phyloP scores from a whole-genome alignment of 2,888 invertebrate species.

The Eupelmus urozonus region DNA sequence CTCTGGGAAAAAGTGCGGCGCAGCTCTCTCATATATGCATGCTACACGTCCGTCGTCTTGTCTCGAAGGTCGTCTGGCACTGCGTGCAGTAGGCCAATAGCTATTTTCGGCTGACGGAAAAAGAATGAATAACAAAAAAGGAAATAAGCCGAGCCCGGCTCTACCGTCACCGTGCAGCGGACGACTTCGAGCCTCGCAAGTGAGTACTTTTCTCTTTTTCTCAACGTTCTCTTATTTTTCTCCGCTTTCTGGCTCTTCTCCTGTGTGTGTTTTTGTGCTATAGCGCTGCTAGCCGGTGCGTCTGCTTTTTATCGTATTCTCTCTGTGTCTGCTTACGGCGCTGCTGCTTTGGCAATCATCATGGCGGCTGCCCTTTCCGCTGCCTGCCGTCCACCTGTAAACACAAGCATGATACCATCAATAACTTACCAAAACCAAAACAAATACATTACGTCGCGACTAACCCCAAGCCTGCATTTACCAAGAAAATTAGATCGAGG shows the following conservation, averaged over 20 bases:
- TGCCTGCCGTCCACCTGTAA: constrained; percentile 36
- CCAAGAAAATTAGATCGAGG: neutral
- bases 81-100: constrained; percentile 61
- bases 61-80: constrained; percentile 63
- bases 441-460: neutral
- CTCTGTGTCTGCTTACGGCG: neutral
- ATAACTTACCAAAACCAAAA: neutral
- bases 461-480: neutral
- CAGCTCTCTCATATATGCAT: constrained; percentile 17
- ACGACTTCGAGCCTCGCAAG: constrained; percentile 54
- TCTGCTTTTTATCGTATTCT: constrained; percentile 11
- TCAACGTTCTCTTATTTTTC: neutral
- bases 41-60: constrained; percentile 16
- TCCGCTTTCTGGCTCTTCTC: constrained; percentile 6
- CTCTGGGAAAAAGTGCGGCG: neutral
- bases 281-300: neutral
- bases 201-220: neutral
- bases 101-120: constrained; percentile 37
- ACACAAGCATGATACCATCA: constrained; percentile 26
- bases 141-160: constrained; percentile 27
- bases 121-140: too few species aligned
- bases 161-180: constrained; percentile 61
- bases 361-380: constrained; percentile 2
- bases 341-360: neutral
- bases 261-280: neutral